These are phyloP conservation scores for Tetranychus truncatus DNA, from an alignment of 2,888 invertebrate genomes.

Conservation along the genomic window DNA sequence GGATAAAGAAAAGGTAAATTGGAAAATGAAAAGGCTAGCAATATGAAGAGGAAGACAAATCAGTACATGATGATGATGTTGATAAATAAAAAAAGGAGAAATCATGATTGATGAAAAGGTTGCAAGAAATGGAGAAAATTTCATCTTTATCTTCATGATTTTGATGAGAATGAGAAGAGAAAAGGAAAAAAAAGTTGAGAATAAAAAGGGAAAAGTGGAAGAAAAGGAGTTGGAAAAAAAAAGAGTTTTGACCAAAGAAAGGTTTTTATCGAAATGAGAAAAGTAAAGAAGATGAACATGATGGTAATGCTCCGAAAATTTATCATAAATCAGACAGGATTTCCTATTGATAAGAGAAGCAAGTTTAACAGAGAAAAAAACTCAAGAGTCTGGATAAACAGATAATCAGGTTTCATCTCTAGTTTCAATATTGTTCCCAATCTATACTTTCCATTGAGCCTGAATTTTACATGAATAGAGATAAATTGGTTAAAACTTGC, in stretches of 20 bases:
- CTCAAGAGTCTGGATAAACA: background rate
- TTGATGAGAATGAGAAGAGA: background rate
- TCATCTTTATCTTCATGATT: background rate
- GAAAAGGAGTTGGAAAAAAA: background rate
- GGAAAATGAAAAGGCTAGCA: background rate
- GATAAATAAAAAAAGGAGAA: background rate
- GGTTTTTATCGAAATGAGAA: background rate
- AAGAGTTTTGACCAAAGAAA: background rate
- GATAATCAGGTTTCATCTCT: background rate
- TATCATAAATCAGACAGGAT: slow-evolving; percentile 1
- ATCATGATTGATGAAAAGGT: background rate
- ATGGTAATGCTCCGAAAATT: background rate
- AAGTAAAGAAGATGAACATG: background rate
- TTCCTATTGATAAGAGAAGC: background rate
- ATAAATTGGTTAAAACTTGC: too few species aligned
- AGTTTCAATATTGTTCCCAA: too few species aligned
- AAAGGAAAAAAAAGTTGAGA: background rate
- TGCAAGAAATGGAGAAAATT: background rate
- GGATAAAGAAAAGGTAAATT: background rate
- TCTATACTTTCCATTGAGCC: background rate
- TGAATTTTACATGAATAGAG: too few species aligned
- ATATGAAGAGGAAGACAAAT: background rate
- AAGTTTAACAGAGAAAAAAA: background rate
- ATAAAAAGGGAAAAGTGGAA: background rate
- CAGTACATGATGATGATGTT: background rate